These are phyloP conservation scores for Antigone vipio DNA, from an alignment of 2,113 vertebrate genomes.

Conservation along the genomic window DNA sequence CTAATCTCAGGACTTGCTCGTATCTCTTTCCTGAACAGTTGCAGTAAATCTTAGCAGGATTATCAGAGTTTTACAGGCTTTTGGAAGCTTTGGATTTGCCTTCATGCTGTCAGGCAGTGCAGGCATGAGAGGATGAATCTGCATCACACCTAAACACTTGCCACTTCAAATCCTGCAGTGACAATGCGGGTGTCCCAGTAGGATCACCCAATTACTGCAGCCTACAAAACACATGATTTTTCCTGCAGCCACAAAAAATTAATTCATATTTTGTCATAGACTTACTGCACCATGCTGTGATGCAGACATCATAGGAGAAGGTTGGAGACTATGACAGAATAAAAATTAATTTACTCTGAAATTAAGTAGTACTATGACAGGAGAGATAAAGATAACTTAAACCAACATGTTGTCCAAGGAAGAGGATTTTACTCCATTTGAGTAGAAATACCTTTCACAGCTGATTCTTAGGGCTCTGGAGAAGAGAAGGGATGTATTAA, in stretches of 20 bases:
- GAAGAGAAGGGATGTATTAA: background rate
- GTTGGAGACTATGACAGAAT: background rate
- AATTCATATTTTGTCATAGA: background rate
- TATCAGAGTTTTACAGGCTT: conserved; percentile 53
- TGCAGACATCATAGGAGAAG: background rate
- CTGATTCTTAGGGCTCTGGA: background rate
- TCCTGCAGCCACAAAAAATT: background rate
- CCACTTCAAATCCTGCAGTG: conserved; percentile 46
- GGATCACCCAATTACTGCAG: conserved; percentile 26
- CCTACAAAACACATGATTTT: background rate
- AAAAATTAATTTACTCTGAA: background rate
- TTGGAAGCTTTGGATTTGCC: conserved; percentile 42
- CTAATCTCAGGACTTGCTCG: background rate
- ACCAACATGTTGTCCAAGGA: background rate
- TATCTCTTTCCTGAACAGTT: conserved; percentile 29
- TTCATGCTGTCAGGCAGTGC: conserved; percentile 13
- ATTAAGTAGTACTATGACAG: background rate
- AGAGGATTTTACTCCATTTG: background rate
- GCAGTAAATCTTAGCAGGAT: conserved; percentile 57
- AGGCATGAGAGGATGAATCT: conserved; percentile 32
- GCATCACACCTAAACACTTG: conserved; percentile 49
- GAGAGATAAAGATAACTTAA: background rate
- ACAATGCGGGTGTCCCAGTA: conserved; percentile 7
- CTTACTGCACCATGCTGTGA: background rate
- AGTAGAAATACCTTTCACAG: background rate